Evolutionary conservation across 2,888 invertebrate species (phyloP).

Genomic region (Melolontha melolontha): DNA sequence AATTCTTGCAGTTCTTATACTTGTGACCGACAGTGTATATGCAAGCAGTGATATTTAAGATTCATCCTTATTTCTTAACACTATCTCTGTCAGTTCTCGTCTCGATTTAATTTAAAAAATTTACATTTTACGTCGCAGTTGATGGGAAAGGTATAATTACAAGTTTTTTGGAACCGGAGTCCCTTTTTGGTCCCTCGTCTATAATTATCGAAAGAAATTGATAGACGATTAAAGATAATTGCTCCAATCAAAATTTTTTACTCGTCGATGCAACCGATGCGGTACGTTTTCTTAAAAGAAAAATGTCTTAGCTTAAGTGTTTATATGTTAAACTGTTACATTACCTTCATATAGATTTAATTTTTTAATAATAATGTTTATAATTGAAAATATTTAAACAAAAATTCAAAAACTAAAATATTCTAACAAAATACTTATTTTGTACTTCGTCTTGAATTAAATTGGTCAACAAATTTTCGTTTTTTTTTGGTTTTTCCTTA

Average conservation of each 20-base stretch:
- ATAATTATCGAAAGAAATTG: slow-evolving; percentile 36
- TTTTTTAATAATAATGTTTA: too few species aligned
- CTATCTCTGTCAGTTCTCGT: neutral
- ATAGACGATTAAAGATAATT: slow-evolving; percentile 40
- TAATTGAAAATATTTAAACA: too few species aligned
- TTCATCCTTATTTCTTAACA: too few species aligned
- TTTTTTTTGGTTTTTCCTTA: too few species aligned
- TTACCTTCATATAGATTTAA: too few species aligned
- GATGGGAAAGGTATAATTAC: slow-evolving; percentile 28
- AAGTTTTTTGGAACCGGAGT: slow-evolving; percentile 9
- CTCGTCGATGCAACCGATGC: slow-evolving; percentile 1
- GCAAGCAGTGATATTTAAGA: too few species aligned
- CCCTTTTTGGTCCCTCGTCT: slow-evolving; percentile 19
- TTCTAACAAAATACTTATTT: too few species aligned
- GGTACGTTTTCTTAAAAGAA: neutral
- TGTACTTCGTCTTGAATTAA: too few species aligned
- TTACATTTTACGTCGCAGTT: slow-evolving; percentile 26
- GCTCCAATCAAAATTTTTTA: slow-evolving; percentile 32
- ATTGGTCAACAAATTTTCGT: too few species aligned
- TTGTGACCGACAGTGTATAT: too few species aligned
- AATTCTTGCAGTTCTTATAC: too few species aligned
- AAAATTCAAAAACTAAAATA: too few species aligned
- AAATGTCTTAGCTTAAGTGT: neutral
- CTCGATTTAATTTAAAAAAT: slow-evolving; percentile 33
- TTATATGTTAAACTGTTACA: neutral